Evolutionary conservation across 2,797 vertebrate genomes (phyloP).

Genomic region (Semotilus atromaculatus): DNA sequence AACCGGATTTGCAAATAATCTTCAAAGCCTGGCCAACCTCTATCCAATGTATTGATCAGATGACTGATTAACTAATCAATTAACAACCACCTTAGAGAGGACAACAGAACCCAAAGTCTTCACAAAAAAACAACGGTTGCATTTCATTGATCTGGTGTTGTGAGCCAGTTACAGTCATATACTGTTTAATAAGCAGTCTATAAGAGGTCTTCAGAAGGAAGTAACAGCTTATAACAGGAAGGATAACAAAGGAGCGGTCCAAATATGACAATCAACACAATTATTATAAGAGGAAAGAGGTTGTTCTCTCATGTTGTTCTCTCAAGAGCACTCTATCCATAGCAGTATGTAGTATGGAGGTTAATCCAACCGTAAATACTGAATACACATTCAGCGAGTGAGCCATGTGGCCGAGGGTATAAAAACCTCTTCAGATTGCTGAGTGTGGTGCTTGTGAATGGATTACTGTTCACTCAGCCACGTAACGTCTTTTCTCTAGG

Average conservation of each 20-base stretch:
- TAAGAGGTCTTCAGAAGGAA: slow-evolving; percentile 20
- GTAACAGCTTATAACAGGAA: slow-evolving; percentile 3
- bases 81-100: not conserved
- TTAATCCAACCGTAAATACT: slow-evolving; percentile 58
- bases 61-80: slow-evolving; percentile 1
- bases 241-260: not conserved
- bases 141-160: not conserved
- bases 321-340: slow-evolving; percentile 15
- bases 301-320: not conserved
- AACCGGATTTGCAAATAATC: slow-evolving; percentile 13
- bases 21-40: not conserved
- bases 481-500: slow-evolving; percentile 59
- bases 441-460: slow-evolving; percentile 58
- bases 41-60: not conserved
- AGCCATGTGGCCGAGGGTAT: slow-evolving; percentile 41
- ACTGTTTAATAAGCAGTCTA: not conserved
- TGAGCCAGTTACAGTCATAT: not conserved
- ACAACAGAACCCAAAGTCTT: not conserved
- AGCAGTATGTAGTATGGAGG: slow-evolving; percentile 53
- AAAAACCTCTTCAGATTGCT: slow-evolving; percentile 61
- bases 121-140: not conserved
- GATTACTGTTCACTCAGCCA: slow-evolving; percentile 64
- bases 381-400: slow-evolving; percentile 45
- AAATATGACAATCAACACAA: not conserved
- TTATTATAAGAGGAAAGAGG: slow-evolving; percentile 8